Percentiles rank a stretch among this genome's conserved stretches.
Conservation (phyloP, 2,888 invertebrate genomes). For the Trachelus troglodyta region DNA sequence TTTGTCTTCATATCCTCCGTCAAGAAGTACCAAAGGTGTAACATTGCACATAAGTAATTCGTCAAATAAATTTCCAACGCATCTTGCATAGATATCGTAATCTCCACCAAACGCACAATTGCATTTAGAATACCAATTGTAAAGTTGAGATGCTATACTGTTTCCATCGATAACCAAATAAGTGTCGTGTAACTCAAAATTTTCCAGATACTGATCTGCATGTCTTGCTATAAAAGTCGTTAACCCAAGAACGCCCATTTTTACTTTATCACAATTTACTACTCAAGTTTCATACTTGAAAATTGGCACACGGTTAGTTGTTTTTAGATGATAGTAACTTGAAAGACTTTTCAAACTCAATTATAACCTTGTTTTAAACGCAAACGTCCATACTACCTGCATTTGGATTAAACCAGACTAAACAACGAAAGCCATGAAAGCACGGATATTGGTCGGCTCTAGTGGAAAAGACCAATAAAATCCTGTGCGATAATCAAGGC, state of each 20-base stretch:
- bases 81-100: conserved; percentile 80
- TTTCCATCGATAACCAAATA: conserved; percentile 85
- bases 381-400: too few relatives aligned
- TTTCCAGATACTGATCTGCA: conserved; percentile 74
- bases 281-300: too few relatives aligned
- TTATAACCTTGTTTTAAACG: too few relatives aligned
- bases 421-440: too few relatives aligned
- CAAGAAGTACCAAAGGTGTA: conserved; percentile 79
- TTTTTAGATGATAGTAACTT: too few relatives aligned
- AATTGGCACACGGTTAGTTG: too few relatives aligned
- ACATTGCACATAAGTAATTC: conserved; percentile 78
- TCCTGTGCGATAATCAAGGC: too few relatives aligned
- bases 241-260: conserved; percentile 88
- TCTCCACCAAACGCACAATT: conserved; percentile 87
- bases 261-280: too few relatives aligned
- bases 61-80: conserved; percentile 76
- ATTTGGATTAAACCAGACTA: too few relatives aligned
- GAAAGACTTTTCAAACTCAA: too few relatives aligned
- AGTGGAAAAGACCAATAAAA: too few relatives aligned
- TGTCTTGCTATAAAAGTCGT: conserved; percentile 81
- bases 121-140: conserved; percentile 71
- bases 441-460: too few relatives aligned
- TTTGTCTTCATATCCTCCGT: conserved; percentile 80
- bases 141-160: conserved; percentile 79
- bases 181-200: conserved; percentile 75